phyloP scores from a whole-genome alignment of 1,140 invertebrate species.

The Leptopilina clavipes region DNA sequence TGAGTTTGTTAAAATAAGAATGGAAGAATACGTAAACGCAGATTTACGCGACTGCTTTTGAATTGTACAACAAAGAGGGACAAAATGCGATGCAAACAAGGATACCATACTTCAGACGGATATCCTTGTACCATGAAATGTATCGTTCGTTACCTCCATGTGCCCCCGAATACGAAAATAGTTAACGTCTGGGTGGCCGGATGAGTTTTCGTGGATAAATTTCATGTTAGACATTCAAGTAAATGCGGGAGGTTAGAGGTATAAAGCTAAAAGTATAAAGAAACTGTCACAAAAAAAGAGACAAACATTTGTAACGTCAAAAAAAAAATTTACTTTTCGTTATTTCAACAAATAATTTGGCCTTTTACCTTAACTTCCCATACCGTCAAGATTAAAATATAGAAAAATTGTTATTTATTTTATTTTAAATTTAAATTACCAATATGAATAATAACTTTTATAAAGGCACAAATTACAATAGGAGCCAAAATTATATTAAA shows the following conservation, averaged over 20 bases:
- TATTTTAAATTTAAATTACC: no score
- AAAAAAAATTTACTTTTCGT: no score
- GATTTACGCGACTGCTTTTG: slow-evolving; percentile 44
- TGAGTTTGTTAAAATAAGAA: no score
- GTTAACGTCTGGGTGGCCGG: slow-evolving; percentile 5
- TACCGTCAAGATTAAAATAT: no score
- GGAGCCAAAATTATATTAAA: no score
- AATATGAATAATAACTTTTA: no score
- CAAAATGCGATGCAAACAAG: not conserved
- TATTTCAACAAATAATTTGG: no score
- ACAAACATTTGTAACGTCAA: no score
- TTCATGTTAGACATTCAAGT: not conserved
- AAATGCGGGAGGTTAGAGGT: slow-evolving; percentile 17
- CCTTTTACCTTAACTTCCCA: no score
- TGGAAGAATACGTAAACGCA: slow-evolving; percentile 38
- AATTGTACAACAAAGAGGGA: slow-evolving; percentile 40
- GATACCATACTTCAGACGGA: slow-evolving; percentile 4
- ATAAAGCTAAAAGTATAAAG: not conserved
- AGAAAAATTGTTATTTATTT: no score
- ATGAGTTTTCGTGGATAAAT: slow-evolving; percentile 19
- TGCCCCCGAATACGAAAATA: not conserved
- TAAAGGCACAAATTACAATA: no score
- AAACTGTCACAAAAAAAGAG: no score
- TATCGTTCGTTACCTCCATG: slow-evolving; percentile 7
- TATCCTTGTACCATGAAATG: slow-evolving; percentile 8